These are phyloP conservation scores for Erpobdella octoculata DNA, from an alignment of 2,888 invertebrate genomes.

Conservation along the genomic window DNA sequence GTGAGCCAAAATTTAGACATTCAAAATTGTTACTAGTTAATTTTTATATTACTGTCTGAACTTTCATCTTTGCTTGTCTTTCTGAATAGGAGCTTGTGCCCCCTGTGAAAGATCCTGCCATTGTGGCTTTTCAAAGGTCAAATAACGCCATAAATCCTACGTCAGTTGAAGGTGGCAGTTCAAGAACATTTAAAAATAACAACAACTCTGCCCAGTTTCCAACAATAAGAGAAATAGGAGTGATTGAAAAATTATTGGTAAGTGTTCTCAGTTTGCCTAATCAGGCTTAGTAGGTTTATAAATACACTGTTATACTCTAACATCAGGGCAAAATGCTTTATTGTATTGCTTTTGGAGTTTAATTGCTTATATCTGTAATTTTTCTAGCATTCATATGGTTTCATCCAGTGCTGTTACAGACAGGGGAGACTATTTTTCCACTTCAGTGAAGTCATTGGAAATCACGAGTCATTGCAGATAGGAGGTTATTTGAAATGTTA, in stretches of 20 bases:
- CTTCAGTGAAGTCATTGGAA: constrained; percentile 90
- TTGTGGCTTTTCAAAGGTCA: constrained; percentile 69
- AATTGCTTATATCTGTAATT: neutral
- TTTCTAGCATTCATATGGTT: constrained; percentile 78
- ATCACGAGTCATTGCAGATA: constrained; percentile 88
- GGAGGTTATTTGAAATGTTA: constrained; percentile 59
- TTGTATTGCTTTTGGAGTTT: neutral
- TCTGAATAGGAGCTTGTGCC: constrained; percentile 71
- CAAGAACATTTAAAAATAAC: constrained; percentile 25
- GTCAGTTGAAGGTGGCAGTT: neutral
- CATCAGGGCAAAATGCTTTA: no score
- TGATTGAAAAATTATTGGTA: constrained; percentile 90
- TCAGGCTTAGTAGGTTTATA: neutral
- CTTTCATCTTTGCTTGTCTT: neutral
- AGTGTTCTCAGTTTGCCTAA: constrained; percentile 44
- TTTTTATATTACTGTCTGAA: no score
- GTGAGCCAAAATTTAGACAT: neutral
- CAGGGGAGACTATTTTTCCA: constrained; percentile 94
- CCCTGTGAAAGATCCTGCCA: constrained; percentile 71
- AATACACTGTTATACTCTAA: no score
- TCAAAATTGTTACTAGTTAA: neutral
- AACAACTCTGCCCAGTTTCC: constrained; percentile 26
- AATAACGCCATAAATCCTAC: constrained; percentile 1
- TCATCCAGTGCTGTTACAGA: constrained; percentile 94
- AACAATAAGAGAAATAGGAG: constrained; percentile 72